Percentiles rank a stretch among this genome's conserved stretches.
Evolutionary conservation across 1,140 invertebrate species (phyloP).

Genomic region (Drosophila nikananu): DNA sequence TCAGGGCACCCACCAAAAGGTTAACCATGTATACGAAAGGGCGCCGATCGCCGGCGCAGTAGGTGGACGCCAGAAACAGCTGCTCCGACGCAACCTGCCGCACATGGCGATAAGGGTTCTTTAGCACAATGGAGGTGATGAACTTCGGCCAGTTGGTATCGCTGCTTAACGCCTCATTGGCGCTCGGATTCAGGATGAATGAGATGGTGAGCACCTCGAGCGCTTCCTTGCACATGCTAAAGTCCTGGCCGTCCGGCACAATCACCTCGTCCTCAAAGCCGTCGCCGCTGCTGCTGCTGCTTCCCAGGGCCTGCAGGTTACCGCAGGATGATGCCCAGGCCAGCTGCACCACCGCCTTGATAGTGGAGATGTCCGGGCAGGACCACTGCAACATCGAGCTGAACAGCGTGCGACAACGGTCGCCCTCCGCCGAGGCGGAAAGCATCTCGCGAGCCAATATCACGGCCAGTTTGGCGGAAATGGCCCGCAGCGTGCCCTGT

Average conservation of each 20-base stretch:
- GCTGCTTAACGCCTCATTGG: constrained; percentile 90
- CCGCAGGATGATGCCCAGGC: constrained; percentile 92
- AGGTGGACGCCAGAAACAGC: constrained; percentile 92
- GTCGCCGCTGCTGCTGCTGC: constrained; percentile 60
- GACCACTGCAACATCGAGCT: constrained; percentile 88
- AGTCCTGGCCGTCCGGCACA: constrained; percentile 89
- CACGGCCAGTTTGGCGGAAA: constrained; percentile 91
- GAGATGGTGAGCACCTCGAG: constrained; percentile 96
- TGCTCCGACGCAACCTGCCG: constrained; percentile 92
- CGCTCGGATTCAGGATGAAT: constrained; percentile 93
- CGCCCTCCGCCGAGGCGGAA: constrained; percentile 85
- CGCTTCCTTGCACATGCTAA: constrained; percentile 94
- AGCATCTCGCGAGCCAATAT: constrained; percentile 88
- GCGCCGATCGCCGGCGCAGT: constrained; percentile 87
- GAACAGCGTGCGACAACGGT: constrained; percentile 86
- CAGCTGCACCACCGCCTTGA: constrained; percentile 90
- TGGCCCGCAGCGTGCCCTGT: constrained; percentile 90
- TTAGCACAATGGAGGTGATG: constrained; percentile 94
- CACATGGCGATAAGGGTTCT: constrained; percentile 90
- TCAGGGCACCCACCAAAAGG: constrained; percentile 91
- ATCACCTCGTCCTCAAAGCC: constrained; percentile 86
- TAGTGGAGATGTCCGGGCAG: constrained; percentile 89
- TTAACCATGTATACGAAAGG: constrained; percentile 91
- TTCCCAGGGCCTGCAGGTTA: constrained; percentile 88
- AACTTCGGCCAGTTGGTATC: constrained; percentile 94